These are phyloP conservation scores for Tetragonula carbonaria DNA, from an alignment of 2,888 invertebrate genomes.

Conservation along the genomic window DNA sequence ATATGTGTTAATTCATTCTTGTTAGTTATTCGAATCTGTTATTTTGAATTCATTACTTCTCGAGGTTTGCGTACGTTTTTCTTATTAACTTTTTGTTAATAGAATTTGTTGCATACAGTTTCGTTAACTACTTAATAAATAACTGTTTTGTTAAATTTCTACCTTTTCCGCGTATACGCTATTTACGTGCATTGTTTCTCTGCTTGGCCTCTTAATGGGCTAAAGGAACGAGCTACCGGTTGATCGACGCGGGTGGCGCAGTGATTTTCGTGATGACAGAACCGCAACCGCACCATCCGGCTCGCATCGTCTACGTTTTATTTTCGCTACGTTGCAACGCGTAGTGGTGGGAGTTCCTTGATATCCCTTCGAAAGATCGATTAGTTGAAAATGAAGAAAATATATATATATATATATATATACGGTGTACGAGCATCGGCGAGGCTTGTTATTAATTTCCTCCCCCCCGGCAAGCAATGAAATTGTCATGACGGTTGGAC, in stretches of 20 bases:
- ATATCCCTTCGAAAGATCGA: conserved; percentile 37
- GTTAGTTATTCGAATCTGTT: too few species aligned
- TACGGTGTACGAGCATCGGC: neutral
- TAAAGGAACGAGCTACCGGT: conserved; percentile 52
- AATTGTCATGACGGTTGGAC: neutral
- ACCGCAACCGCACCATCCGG: conserved; percentile 52
- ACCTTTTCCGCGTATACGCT: too few species aligned
- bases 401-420: too few species aligned
- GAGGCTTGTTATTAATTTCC: conserved; percentile 38
- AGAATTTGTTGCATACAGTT: too few species aligned
- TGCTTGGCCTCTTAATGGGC: neutral
- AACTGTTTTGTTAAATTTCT: too few species aligned
- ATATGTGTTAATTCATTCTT: too few species aligned
- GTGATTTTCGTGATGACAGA: conserved; percentile 66
- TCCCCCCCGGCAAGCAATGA: conserved; percentile 6
- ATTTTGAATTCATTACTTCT: too few species aligned
- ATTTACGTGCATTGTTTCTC: neutral
- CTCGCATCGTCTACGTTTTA: conserved; percentile 17
- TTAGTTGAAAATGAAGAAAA: conserved; percentile 42
- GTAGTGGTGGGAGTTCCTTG: conserved; percentile 10
- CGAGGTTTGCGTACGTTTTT: too few species aligned
- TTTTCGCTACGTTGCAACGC: neutral
- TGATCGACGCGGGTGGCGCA: conserved; percentile 73
- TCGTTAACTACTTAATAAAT: too few species aligned
- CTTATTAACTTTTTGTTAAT: too few species aligned